Evolutionary conservation across 2,888 invertebrate genomes (phyloP), one percentile per base, ranked within the genome.

Genomic region (Drosophila lutescens): DNA sequence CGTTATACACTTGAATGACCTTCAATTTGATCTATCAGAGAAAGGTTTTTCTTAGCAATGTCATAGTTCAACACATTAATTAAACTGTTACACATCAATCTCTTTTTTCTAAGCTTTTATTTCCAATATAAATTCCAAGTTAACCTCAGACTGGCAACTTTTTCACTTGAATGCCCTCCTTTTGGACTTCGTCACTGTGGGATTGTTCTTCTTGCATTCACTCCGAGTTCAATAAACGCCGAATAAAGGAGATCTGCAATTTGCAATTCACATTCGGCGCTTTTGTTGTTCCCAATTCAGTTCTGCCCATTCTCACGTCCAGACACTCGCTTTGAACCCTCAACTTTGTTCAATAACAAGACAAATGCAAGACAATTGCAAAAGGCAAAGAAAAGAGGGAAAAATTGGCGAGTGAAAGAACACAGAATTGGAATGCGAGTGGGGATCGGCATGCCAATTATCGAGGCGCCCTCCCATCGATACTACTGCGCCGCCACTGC

Each of bases 151-250:
- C 26, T 26, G 0, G 10, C 46, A 7, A 23, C 15, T 4, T 49
- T 44, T 30, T 20, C 46, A 51, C 51, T 56, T 10, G 43, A 62
- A 30, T 61, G 61, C 26, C 50, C 50, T 10, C 50, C 50, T 32
- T 32, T 38, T 40, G 63, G 63, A 53, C 53, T 34, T 47, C 38
- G 20, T 46, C 51, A 30, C 34, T 61, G 65, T 23, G 13, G 40
- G 23, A 59, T 17, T 41, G 34, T 36, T 53, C 34, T n/a, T 47
- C 46, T 41, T 41, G 40, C 47, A 20, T 10, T n/a, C 20, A 20
- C 36, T 36, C 23, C 41, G 69, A 74, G 82, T 85, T 82, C 80
- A 82, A 80, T 63, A 85, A 79, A 82, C 73, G 66, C 46, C 34
- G 30, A 46, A 61, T 46, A 51, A 40, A 53, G 34, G 70, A 81